Base-by-base conservation (phyloP, 2,888 invertebrate species). In the Coecobrya sp. region DNA sequence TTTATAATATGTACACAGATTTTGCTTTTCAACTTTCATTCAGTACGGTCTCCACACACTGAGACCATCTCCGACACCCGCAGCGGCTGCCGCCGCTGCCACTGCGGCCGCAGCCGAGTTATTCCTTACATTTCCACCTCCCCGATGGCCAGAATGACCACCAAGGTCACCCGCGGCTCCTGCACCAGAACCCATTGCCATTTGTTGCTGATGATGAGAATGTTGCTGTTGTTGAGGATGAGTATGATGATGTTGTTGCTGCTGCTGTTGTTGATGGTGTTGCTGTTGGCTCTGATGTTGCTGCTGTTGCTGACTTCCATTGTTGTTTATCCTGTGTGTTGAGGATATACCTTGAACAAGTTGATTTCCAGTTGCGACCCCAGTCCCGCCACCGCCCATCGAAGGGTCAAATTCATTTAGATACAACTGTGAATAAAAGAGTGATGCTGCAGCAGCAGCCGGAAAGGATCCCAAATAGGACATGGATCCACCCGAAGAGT, bases 251-350 rank as follows among this genome's bases (percentile, higher is more conserved):
- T 82, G 92, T 13, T 91, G 93, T 27, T 91, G 95, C 8, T 95
- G 95, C 36, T 95, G 94, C 27, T 91, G 95, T 95, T 22, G 95
- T 95, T 22, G 95, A 95, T 86, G 90, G 0, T 92, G 94, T 7
- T 94, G 95, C 36, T 94, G 95, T 13, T 95, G 95, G 13, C 94
- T 94, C 0, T 95, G 95, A 13, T 95, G 95, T 84, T 95, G 96
- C 22, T 95, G 95, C 87, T 95, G 95, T 93, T 95, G 96, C 95
- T 94, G 96, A 95, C 95, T 95, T 42, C 85, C 91, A 85, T 90
- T 90, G 59, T 70, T 87, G 55, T 92, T 96, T 19, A 96, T 30
- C 16, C 92, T 82, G 59, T 81, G 91, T 8, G 30, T 73, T n/a
- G 62, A 30, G 2, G 68, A 68, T 16, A 45, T 68, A 16, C 87